Base-by-base conservation (phyloP, 2,113 vertebrate genomes). In the Oxygymnocypris stewartii region DNA sequence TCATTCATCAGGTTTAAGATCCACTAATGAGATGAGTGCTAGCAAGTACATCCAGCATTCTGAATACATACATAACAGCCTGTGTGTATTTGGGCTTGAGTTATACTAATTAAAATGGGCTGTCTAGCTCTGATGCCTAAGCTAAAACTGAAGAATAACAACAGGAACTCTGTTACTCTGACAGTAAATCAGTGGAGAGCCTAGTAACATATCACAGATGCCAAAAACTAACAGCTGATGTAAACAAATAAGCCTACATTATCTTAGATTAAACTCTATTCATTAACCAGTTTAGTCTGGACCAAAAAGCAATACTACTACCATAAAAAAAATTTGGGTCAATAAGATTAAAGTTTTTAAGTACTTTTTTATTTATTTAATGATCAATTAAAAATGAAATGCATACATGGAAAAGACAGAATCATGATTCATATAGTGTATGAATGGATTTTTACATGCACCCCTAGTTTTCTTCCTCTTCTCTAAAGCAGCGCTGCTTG, bases 1-100 rank as follows among this genome's bases (percentile, higher is more conserved):
- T 16, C 44, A 77, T 71, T 79, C 44, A 84, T 79, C n/a, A 84
- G 67, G 40, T 57, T 54, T 54, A 57, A 28, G 57, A 69, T 6
- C 6, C 9, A 20, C 47, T 73, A 84, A 71, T 69, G n/a, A 42
- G 20, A 61, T 40, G 11, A 61, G 54, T 28, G 57, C 20, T 9
- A 44, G 5, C 73, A 75, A 10, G 69, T 40, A 40, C 10, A 12
- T 75, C 73, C 73, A 73, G 18, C 10, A 37, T 57, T 37, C 35
- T 40, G 20, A 25, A 44, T 40, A 61, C 20, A 63, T 1, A 4
- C 23, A 81, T 81, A 63, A 81, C 44, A 81, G 42, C 23, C 78
- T 42, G 35, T 61, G 37, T 25, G 13, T 44, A 81, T 81, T 81
- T 18, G 37, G 20, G 11, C 42, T 76, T 76, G 42, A 47, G 23